These are phyloP conservation scores for Erebia palarica DNA, from an alignment of 2,888 invertebrate genomes.

Conservation along the genomic window DNA sequence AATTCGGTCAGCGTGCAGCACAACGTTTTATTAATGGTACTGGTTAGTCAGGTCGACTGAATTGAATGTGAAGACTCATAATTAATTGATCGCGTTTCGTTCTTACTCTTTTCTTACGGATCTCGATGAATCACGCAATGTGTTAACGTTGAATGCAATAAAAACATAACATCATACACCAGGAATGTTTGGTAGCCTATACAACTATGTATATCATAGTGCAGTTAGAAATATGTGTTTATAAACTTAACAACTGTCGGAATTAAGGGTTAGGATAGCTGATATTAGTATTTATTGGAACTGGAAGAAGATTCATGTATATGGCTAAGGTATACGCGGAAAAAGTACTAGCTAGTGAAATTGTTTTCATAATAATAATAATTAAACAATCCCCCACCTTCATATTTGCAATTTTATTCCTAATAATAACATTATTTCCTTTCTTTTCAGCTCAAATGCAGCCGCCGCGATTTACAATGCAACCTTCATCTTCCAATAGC, in stretches of 20 bases:
- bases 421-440: conserved; percentile 7
- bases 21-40: conserved; percentile 38
- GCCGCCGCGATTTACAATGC: conserved; percentile 93
- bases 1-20: conserved; percentile 61
- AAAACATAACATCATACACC: conserved; percentile 12
- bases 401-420: neutral
- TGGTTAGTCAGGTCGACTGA: conserved; percentile 48
- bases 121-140: conserved; percentile 45
- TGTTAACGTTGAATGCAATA: conserved; percentile 17
- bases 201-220: neutral
- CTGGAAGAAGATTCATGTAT: too few species aligned
- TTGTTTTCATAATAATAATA: too few species aligned
- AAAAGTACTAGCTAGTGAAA: too few species aligned
- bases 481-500: conserved; percentile 92
- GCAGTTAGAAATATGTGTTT: neutral
- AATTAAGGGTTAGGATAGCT: too few species aligned
- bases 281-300: too few species aligned
- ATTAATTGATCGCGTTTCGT: conserved; percentile 56
- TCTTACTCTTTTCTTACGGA: conserved; percentile 41
- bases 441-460: conserved; percentile 83
- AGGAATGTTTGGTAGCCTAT: conserved; percentile 2
- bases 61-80: conserved; percentile 57
- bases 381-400: neutral
- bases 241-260: neutral
- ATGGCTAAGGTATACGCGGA: too few species aligned